Percentiles rank a stretch among this genome's conserved stretches.
Evolutionary conservation across 2,113 vertebrate genomes (phyloP).

Genomic region (Lepus timidus): DNA sequence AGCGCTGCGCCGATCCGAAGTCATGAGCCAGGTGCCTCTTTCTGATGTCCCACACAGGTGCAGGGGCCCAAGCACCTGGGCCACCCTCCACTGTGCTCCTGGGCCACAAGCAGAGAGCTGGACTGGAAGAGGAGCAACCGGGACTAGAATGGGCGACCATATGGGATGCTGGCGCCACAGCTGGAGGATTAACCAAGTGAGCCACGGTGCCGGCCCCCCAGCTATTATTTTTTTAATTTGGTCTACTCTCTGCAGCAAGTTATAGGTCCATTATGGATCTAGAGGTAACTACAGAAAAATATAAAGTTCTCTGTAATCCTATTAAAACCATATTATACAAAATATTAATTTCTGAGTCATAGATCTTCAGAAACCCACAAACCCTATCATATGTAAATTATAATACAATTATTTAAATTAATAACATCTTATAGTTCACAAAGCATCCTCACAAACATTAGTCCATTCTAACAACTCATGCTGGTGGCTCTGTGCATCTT

Average conservation of each 20-base stretch:
- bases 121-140: too few relatives aligned
- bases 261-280: background rate
- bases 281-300: conserved; percentile 34
- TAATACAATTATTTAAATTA: background rate
- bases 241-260: conserved; percentile 1
- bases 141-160: too few relatives aligned
- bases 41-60: too few relatives aligned
- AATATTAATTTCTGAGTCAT: background rate
- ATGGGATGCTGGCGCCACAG: too few relatives aligned
- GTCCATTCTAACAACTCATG: background rate
- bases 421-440: background rate
- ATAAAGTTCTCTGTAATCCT: conserved; percentile 13
- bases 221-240: background rate
- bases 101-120: too few relatives aligned
- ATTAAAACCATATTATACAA: conserved; percentile 34
- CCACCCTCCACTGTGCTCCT: too few relatives aligned
- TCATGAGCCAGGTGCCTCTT: too few relatives aligned
- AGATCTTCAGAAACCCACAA: conserved; percentile 1
- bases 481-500: background rate
- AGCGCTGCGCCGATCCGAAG: too few relatives aligned
- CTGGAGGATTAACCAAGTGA: too few relatives aligned
- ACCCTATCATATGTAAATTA: background rate
- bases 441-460: conserved; percentile 26
- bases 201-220: too few relatives aligned
- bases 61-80: too few relatives aligned